phyloP scores from a whole-genome alignment of 2,113 vertebrate genomes.

The Proterorhinus semilunaris region DNA sequence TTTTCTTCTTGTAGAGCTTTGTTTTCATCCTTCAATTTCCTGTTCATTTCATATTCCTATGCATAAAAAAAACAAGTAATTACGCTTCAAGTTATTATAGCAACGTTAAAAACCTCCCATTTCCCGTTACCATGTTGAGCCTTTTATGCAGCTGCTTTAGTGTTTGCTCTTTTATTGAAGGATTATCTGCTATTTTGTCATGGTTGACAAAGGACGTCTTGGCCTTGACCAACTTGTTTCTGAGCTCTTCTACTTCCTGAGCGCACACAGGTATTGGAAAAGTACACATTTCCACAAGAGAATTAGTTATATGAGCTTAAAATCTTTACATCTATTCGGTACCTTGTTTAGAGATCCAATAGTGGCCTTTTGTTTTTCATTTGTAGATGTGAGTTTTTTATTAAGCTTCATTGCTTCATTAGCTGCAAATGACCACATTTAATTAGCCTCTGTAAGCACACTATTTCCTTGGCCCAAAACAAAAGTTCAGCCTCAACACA shows the following conservation, averaged over 20 bases:
- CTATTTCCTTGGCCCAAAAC: neutral
- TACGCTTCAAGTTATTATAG: neutral
- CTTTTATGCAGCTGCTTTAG: slow-evolving; percentile 83
- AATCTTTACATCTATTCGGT: neutral
- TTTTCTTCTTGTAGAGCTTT: slow-evolving; percentile 79
- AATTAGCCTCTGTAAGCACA: neutral
- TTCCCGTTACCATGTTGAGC: slow-evolving; percentile 79
- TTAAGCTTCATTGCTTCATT: slow-evolving; percentile 86
- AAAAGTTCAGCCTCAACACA: too few relatives aligned
- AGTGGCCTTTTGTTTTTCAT: slow-evolving; percentile 81
- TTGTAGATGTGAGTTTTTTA: slow-evolving; percentile 79
- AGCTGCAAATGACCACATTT: slow-evolving; percentile 73
- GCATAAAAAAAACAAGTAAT: slow-evolving; percentile 3
- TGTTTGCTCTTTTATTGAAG: slow-evolving; percentile 78
- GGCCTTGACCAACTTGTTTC: slow-evolving; percentile 81
- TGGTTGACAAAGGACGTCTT: slow-evolving; percentile 78
- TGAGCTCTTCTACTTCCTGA: slow-evolving; percentile 86
- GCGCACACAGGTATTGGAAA: neutral
- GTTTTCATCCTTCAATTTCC: slow-evolving; percentile 81
- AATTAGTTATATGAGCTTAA: neutral
- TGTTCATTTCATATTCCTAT: slow-evolving; percentile 84
- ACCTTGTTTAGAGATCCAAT: slow-evolving; percentile 85
- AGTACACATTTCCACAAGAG: neutral
- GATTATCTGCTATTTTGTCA: slow-evolving; percentile 68
- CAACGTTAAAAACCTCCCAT: neutral